Evolutionary conservation across 2,888 invertebrate species (phyloP).

Genomic region (Drosophila borealis): DNA sequence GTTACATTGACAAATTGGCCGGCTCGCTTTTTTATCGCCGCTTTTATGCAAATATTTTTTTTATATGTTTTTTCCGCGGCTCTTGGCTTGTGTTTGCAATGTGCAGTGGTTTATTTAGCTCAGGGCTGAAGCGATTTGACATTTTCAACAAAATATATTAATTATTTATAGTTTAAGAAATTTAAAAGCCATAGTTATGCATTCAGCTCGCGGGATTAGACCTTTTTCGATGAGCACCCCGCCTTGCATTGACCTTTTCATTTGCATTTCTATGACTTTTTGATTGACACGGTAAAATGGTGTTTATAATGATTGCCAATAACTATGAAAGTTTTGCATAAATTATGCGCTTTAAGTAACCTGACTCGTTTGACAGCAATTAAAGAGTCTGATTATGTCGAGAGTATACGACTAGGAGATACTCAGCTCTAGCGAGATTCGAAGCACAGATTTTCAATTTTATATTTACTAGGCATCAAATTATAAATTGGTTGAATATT

Average conservation of each 20-base stretch:
- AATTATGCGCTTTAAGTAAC: neutral
- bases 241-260: constrained; percentile 54
- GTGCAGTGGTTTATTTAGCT: constrained; percentile 54
- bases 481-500: too few relatives aligned
- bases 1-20: constrained; percentile 71
- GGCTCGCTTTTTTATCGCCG: constrained; percentile 54
- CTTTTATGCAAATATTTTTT: constrained; percentile 62
- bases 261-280: constrained; percentile 32
- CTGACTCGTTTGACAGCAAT: neutral
- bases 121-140: constrained; percentile 60
- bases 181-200: neutral
- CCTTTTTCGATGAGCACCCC: constrained; percentile 19
- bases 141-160: constrained; percentile 48
- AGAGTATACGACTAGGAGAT: neutral
- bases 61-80: neutral
- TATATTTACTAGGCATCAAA: too few relatives aligned
- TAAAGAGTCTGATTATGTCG: neutral
- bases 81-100: constrained; percentile 10
- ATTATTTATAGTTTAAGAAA: constrained; percentile 38
- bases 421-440: neutral
- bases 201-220: constrained; percentile 10
- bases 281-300: constrained; percentile 4
- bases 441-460: too few relatives aligned
- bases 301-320: constrained; percentile 4
- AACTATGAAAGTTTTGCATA: constrained; percentile 1